phyloP scores from a whole-genome alignment of 2,113 vertebrate species.

The Chloroceryle aenea region DNA sequence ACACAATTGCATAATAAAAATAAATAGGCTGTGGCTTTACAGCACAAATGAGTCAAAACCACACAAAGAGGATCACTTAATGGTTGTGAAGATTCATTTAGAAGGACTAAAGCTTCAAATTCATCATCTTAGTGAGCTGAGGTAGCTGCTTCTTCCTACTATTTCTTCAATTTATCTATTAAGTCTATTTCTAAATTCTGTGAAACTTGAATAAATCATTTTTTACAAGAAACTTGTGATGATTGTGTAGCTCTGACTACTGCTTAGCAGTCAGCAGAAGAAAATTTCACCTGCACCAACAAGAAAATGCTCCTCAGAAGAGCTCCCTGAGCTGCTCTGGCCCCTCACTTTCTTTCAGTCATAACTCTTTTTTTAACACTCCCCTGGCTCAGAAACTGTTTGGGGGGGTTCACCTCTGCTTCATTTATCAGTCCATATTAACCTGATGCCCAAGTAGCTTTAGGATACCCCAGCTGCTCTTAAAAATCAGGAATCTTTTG shows the following conservation, averaged over 20 bases:
- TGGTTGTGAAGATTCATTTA: neutral
- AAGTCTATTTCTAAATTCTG: neutral
- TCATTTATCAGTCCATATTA: neutral
- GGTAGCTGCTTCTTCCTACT: neutral
- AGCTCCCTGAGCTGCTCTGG: neutral
- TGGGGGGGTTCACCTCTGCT: neutral
- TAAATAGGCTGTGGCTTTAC: neutral
- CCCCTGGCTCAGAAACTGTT: neutral
- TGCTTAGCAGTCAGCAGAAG: neutral
- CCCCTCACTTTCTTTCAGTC: neutral
- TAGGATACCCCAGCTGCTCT: neutral
- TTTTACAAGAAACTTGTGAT: neutral
- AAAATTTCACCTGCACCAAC: neutral
- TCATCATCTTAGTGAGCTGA: neutral
- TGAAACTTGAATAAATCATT: neutral
- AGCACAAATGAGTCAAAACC: conserved; percentile 36
- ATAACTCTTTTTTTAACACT: neutral
- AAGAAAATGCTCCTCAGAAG: neutral
- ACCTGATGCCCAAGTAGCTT: neutral
- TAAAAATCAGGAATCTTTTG: neutral
- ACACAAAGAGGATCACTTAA: neutral
- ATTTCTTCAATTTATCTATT: neutral
- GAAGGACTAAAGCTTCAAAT: neutral
- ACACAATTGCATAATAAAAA: conserved; percentile 7
- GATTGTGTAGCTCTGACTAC: neutral